phyloP scores from a whole-genome alignment of 1,140 invertebrate species.

The Maconellicoccus hirsutus region DNA sequence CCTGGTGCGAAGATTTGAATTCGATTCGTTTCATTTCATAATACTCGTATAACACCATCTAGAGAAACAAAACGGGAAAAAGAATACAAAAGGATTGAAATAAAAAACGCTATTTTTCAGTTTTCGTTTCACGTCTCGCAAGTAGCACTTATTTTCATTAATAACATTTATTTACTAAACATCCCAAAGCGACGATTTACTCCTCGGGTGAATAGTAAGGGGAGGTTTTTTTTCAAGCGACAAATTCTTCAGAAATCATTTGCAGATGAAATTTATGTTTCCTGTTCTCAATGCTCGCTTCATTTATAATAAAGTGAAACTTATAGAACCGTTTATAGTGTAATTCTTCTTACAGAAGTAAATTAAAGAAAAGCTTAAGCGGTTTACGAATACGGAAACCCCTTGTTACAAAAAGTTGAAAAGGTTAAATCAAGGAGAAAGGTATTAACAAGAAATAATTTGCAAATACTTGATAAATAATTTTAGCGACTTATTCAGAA shows the following conservation, averaged over 20 bases:
- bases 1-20: neutral
- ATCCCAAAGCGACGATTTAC: neutral
- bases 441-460: constrained; percentile 5
- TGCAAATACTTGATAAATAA: neutral
- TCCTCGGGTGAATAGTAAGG: neutral
- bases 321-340: neutral
- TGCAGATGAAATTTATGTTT: neutral
- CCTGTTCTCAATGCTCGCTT: neutral
- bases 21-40: too few relatives aligned
- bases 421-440: neutral
- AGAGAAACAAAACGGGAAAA: too few relatives aligned
- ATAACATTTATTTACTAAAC: neutral
- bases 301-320: constrained; percentile 6
- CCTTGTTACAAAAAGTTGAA: neutral
- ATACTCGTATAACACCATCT: too few relatives aligned
- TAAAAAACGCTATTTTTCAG: neutral
- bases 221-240: neutral
- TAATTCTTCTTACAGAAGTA: neutral
- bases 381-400: neutral
- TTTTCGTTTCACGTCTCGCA: neutral
- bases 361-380: constrained; percentile 8
- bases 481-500: neutral
- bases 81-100: neutral
- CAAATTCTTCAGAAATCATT: neutral
- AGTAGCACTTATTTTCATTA: constrained; percentile 1